Conservation (phyloP, 2,797 vertebrate species). For the Echeneis naucrates region DNA sequence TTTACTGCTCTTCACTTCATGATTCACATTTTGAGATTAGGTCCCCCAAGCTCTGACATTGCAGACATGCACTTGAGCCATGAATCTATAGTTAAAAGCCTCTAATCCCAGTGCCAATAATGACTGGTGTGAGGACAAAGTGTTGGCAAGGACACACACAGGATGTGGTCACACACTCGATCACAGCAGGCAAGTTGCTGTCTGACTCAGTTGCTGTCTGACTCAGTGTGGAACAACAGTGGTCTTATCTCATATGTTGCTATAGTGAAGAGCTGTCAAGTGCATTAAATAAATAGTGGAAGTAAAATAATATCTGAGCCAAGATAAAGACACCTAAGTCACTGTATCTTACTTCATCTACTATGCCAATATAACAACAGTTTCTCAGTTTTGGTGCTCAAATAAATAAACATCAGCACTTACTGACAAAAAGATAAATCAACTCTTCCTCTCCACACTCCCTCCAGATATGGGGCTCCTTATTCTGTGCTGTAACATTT, state of each 20-base stretch:
- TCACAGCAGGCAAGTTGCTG: conserved; percentile 39
- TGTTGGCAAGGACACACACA: conserved; percentile 53
- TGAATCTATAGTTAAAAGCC: conserved; percentile 49
- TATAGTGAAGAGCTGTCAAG: conserved; percentile 41
- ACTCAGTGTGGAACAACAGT: conserved; percentile 55
- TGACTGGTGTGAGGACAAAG: conserved; percentile 53
- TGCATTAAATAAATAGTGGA: conserved; percentile 31
- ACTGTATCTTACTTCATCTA: background rate
- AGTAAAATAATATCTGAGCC: conserved; percentile 26
- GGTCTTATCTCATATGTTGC: conserved; percentile 37
- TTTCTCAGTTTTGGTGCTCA: conserved; percentile 30
- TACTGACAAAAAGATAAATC: conserved; percentile 4
- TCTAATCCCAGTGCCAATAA: conserved; percentile 63
- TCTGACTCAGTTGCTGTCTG: conserved; percentile 54
- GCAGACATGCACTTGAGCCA: conserved; percentile 48
- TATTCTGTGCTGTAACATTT: conserved; percentile 34
- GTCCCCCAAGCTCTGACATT: conserved; percentile 36
- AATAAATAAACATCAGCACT: conserved; percentile 28
- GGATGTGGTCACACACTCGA: conserved; percentile 71
- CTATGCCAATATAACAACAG: background rate
- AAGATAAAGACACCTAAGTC: conserved; percentile 34
- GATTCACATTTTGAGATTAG: conserved; percentile 46
- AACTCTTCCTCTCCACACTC: conserved; percentile 13
- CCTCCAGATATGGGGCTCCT: conserved; percentile 61
- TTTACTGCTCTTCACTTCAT: conserved; percentile 28